Percentiles rank a stretch among this genome's conserved stretches.
These are phyloP conservation scores for Schizopygopsis pylzovi DNA, from an alignment of 2,797 vertebrate species.

Conservation along the genomic window DNA sequence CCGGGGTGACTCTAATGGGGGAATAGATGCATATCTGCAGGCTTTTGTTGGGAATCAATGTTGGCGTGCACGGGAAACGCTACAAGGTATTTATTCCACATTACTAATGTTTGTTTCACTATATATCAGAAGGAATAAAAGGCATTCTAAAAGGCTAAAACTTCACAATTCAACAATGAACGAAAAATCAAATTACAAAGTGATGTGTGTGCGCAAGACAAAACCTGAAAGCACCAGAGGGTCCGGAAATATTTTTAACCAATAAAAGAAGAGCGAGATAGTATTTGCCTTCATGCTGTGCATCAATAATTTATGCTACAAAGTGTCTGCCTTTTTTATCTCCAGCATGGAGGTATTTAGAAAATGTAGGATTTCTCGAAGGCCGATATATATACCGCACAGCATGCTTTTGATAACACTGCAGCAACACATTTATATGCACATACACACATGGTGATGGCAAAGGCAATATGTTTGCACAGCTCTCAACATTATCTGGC, in stretches of 20 bases:
- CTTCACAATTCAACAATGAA: constrained; percentile 30
- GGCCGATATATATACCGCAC: constrained; percentile 15
- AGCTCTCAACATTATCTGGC: constrained; percentile 31
- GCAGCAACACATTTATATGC: constrained; percentile 11
- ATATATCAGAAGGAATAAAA: constrained; percentile 33
- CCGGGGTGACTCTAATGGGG: constrained; percentile 21
- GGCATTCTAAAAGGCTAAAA: constrained; percentile 40
- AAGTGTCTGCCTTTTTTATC: constrained; percentile 26
- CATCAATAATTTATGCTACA: constrained; percentile 55
- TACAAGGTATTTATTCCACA: constrained; percentile 35
- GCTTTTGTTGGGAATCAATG: constrained; percentile 13
- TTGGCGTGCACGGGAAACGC: background rate
- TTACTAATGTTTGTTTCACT: constrained; percentile 20
- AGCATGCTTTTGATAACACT: background rate
- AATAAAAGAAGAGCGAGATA: constrained; percentile 43
- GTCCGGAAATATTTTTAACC: constrained; percentile 47
- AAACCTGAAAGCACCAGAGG: background rate
- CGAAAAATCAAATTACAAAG: constrained; percentile 41
- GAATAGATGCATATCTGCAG: background rate
- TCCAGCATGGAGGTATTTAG: constrained; percentile 29
- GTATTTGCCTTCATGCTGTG: constrained; percentile 40
- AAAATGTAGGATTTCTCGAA: constrained; percentile 20
- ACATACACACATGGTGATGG: constrained; percentile 19
- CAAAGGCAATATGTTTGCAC: constrained; percentile 27
- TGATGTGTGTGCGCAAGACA: background rate